Conservation (phyloP, 2,888 invertebrate species). For the Hirtodrosophila alboralis region DNA sequence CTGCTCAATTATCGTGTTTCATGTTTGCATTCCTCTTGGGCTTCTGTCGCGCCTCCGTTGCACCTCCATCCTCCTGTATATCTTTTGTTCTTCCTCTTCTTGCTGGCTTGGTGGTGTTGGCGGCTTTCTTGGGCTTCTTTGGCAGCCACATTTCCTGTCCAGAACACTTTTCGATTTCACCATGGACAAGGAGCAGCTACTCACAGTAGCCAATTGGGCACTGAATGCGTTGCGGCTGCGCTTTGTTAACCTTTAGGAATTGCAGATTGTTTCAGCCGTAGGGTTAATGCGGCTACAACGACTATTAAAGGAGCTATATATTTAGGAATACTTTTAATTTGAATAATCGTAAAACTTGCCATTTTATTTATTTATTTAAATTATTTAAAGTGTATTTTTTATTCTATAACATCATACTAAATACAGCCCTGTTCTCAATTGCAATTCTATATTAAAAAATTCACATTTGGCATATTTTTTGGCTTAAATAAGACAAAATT, state of each 20-base stretch:
- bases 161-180: slow-evolving; percentile 71
- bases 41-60: slow-evolving; percentile 55
- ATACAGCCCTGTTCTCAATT: too few relatives aligned
- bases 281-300: slow-evolving; percentile 14
- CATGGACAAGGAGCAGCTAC: slow-evolving; percentile 35
- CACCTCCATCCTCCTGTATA: too few relatives aligned
- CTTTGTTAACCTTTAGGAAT: slow-evolving; percentile 50
- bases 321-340: too few relatives aligned
- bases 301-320: slow-evolving; percentile 16
- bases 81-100: slow-evolving; percentile 24
- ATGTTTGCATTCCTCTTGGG: slow-evolving; percentile 70
- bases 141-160: slow-evolving; percentile 74
- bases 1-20: slow-evolving; percentile 79
- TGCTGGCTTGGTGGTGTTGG: slow-evolving; percentile 16
- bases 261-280: slow-evolving; percentile 40
- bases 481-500: too few relatives aligned
- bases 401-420: too few relatives aligned
- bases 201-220: slow-evolving; percentile 60
- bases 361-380: too few relatives aligned
- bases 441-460: too few relatives aligned
- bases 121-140: slow-evolving; percentile 6
- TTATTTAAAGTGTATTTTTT: too few relatives aligned
- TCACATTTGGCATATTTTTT: too few relatives aligned
- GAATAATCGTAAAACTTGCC: too few relatives aligned
- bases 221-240: slow-evolving; percentile 43